Base-by-base conservation (phyloP, 2,113 vertebrate genomes). In the Craseonycteris thonglongyai region DNA sequence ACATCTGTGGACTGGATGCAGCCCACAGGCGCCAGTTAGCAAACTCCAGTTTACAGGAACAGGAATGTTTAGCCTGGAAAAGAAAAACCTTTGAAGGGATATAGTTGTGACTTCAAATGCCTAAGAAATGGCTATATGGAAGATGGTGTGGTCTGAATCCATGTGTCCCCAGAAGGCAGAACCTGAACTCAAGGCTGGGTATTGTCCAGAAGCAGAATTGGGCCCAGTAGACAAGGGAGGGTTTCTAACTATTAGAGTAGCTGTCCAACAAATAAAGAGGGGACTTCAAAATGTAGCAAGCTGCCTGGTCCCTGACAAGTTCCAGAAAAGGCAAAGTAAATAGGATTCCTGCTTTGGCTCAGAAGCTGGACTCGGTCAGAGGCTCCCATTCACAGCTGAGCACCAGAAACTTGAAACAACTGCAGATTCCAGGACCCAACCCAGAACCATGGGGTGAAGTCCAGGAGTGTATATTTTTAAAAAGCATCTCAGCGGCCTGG, bases 1-100 rank as follows among this genome's bases (percentile, higher is more conserved):
- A 96, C 63, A 94, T 96, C 75, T 95, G 83, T 51, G 88, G 88
- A 88, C 92, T 26, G 51, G 89, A 94, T 89, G 30, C 49, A 94
- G 78, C 86, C 94, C 88, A 89, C 91, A 95, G 96, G 90, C 75
- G 5, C 89, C 95, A 95, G 91, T 88, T 26, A 80, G 66, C 90
- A 82, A 91, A 84, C 42, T 80, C 86, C 26, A 87, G 92, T 90
- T 94, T 92, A 88, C 35, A 92, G 91, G 89, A 92, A 76, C 28
- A 76, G 66, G 92, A 66, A 35, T 88, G 85, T 59, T 94, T 71
- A 76, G 93, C 61, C 51, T 74, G 24, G 81, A 61, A 59, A 63
- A 81, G 90, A 69, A 83, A 76, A 87, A 61, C 28, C 42, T 91
- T 86, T 78, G 79, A 87, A 92, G 65, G 71, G 47, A 47, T 45